Evolutionary conservation across 2,797 vertebrate species (phyloP), one percentile per base, ranked within the genome.

Genomic region (Scarus forsteni): DNA sequence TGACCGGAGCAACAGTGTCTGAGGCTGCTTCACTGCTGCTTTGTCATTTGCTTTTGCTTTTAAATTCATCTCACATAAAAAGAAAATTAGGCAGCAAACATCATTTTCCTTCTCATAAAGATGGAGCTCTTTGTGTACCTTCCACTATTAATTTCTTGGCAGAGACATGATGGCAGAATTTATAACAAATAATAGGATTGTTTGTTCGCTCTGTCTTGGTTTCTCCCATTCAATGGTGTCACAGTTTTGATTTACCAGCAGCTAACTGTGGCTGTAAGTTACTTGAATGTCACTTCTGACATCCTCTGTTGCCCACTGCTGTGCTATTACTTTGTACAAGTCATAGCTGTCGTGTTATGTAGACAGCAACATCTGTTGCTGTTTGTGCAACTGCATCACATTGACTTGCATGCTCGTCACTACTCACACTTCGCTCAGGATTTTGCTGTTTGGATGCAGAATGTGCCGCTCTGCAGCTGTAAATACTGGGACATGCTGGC

Each of bases 201-300:
- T 71, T 85, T 87, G 55, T 72, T 63, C 81, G 85, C 71, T 43
- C 46, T 53, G 50, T 64, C 71, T 63, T 13, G 5, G 42, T 69
- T 76, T 57, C 61, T 77, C 58, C 46, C 34, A 50, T 86, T 56
- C 73, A 66, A 75, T 80, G 27, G 61, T 68, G 75, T 82, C 75
- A 66, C 16, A 35, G 57, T 80, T 72, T 58, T 77, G 42, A 86
- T 84, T 59, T 60, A 81, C 69, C 62, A 60, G 59, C 80, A 75
- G 71, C 81, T 86, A 83, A 87, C 77, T 67, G 49, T 43, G 59
- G 73, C 80, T 87, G 35, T 83, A 75, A 80, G 66, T 84, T 85
- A 84, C 80, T 75, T 61, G 60, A 82, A 83, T 86, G 70, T 78
- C 79, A 73, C 27, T 43, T 51, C 54, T 85, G 84, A 83, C 78